Conservation (phyloP, 92 coral and sea anemone genomes). For the Phymanthus crucifer region DNA sequence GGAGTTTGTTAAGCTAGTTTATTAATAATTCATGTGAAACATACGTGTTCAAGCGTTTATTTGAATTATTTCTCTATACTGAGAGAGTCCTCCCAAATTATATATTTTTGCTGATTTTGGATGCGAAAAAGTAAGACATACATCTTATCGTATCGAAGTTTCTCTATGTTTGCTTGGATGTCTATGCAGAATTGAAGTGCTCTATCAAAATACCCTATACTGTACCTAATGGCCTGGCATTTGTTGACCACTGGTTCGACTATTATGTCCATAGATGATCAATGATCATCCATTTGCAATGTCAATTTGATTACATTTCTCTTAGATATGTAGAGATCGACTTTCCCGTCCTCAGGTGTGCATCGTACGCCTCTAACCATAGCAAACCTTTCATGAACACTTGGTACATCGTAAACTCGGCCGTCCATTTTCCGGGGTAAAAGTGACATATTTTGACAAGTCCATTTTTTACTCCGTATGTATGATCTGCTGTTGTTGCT, state of each 20-base stretch:
- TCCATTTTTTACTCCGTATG: slow-evolving; percentile 41
- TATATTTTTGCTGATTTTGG: too few relatives aligned
- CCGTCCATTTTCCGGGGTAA: slow-evolving; percentile 44
- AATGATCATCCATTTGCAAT: neutral
- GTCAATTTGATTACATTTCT: slow-evolving; percentile 43
- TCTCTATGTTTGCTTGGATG: too few relatives aligned
- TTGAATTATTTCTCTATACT: too few relatives aligned
- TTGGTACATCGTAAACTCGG: slow-evolving; percentile 62
- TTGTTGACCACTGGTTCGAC: neutral
- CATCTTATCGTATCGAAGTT: neutral
- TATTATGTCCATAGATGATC: too few relatives aligned
- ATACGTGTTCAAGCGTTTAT: too few relatives aligned
- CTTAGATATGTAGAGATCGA: slow-evolving; percentile 40
- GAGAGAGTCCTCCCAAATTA: too few relatives aligned
- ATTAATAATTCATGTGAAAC: too few relatives aligned
- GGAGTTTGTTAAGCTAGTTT: too few relatives aligned
- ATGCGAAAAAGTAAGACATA: too few relatives aligned
- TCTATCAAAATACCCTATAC: too few relatives aligned
- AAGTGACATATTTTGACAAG: slow-evolving; percentile 50
- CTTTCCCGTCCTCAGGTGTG: slow-evolving; percentile 68
- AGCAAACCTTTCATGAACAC: slow-evolving; percentile 77
- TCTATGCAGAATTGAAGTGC: too few relatives aligned
- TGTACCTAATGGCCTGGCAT: neutral
- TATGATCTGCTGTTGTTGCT: slow-evolving; percentile 26
- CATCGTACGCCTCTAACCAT: slow-evolving; percentile 90